These are phyloP conservation scores for Phoenicopterus ruber DNA, from an alignment of 2,113 vertebrate genomes.

Conservation along the genomic window DNA sequence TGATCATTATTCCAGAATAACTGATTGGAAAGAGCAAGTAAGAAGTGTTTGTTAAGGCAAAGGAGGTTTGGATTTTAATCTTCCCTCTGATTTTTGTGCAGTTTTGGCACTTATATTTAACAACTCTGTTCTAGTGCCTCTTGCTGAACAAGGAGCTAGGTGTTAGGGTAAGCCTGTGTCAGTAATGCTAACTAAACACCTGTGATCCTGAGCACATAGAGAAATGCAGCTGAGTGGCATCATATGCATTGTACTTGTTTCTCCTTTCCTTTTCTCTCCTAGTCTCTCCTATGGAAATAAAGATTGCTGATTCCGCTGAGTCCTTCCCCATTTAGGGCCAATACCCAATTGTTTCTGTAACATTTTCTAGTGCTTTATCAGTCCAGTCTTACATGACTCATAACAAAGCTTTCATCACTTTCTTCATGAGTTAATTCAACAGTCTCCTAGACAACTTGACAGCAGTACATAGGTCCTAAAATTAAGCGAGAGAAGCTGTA, in stretches of 20 bases:
- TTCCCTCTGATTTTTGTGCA: neutral
- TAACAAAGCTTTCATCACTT: neutral
- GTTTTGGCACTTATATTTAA: neutral
- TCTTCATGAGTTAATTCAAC: neutral
- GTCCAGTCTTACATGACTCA: neutral
- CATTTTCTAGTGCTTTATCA: neutral
- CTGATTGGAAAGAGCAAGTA: neutral
- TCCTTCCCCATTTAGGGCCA: neutral
- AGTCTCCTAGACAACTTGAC: neutral
- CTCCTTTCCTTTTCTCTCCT: neutral
- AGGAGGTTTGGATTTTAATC: neutral
- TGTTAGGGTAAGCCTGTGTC: neutral
- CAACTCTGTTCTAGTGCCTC: neutral
- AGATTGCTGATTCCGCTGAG: neutral
- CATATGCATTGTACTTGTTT: neutral
- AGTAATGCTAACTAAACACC: neutral
- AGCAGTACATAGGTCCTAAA: neutral
- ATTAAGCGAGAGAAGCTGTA: neutral
- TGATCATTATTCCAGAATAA: neutral
- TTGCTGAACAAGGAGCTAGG: neutral
- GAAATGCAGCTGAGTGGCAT: neutral
- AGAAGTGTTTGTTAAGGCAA: neutral
- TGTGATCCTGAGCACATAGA: neutral
- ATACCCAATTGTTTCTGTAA: neutral
- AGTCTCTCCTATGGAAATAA: neutral